Base-by-base conservation (phyloP, 2,113 vertebrate species). In the Sakesphorus luctuosus region DNA sequence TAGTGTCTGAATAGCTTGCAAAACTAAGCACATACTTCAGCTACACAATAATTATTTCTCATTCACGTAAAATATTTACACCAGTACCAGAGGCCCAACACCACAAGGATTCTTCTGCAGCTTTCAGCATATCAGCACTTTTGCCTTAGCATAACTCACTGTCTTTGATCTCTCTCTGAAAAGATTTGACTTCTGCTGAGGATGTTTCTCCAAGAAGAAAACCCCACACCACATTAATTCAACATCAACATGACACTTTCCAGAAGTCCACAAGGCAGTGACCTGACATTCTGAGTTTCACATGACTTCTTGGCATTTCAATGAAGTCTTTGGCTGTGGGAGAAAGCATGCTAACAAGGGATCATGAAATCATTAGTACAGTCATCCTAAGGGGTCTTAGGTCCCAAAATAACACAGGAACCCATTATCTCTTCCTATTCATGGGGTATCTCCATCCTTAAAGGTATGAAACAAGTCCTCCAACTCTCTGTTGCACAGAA, bases 121-220 rank as follows among this genome's bases (percentile, higher is more conserved):
- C 38, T 35, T 92, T 76, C 68, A 92, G 66, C 66, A 59, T 4
- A 50, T 76, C 82, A 91, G 84, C 25, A 3, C 59, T 91, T 93
- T 58, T 40, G 86, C 31, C 44, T 94, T 79, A 96, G 91, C 53
- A 59, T 75, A 87, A 74, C 61, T 90, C 89, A 84, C 49, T 53
- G 61, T 75, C 86, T 94, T 93, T 97, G 85, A 91, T 95, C 84
- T 95, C 79, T 87, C 66, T 97, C 85, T 94, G 95, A 96, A 96
- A 97, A 96, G 55, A 94, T 82, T 87, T 89, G 71, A 66, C 28
- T 89, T 77, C 15, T 33, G 55, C 29, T 71, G 93, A 93, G 87
- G 56, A 55, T 91, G 47, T 24, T 85, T 94, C 87, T 92, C 58
- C 14, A 82, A 89, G 94, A 75, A 86, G 40, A 94, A 96, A 84